Evolutionary conservation across 1,140 invertebrate genomes (phyloP).

Genomic region (Conopomorpha cramerella): DNA sequence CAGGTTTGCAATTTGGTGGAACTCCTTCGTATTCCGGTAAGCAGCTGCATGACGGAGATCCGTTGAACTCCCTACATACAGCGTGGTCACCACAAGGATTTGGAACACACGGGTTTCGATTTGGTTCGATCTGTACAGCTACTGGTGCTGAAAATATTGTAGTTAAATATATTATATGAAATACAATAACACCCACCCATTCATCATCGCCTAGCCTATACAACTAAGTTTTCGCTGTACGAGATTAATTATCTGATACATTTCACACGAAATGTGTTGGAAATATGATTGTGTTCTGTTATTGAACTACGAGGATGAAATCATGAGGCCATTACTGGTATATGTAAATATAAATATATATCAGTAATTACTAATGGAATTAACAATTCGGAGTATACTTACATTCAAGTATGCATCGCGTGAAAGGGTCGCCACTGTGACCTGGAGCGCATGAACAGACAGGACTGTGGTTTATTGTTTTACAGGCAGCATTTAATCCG

Average conservation of each 20-base stretch:
- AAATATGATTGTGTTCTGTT: too few species aligned
- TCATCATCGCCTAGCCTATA: too few species aligned
- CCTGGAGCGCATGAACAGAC: slow-evolving; percentile 57
- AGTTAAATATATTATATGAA: too few species aligned
- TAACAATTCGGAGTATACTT: slow-evolving; percentile 23
- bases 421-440: slow-evolving; percentile 63
- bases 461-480: slow-evolving; percentile 73
- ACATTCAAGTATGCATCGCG: slow-evolving; percentile 58
- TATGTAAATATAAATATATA: slow-evolving; percentile 5
- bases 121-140: slow-evolving; percentile 37
- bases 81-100: slow-evolving; percentile 71
- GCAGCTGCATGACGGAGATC: slow-evolving; percentile 65
- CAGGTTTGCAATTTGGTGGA: slow-evolving; percentile 68
- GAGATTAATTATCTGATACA: too few species aligned
- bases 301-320: too few species aligned
- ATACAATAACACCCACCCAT: too few species aligned
- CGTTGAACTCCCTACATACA: slow-evolving; percentile 64
- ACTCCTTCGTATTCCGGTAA: slow-evolving; percentile 64
- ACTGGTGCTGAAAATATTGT: slow-evolving; percentile 50
- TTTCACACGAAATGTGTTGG: too few species aligned
- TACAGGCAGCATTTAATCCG: slow-evolving; percentile 76
- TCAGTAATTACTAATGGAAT: not conserved
- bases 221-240: too few species aligned
- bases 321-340: too few species aligned
- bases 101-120: slow-evolving; percentile 60